Base-by-base conservation (phyloP, 2,797 vertebrate genomes). In the Onychomys torridus region DNA sequence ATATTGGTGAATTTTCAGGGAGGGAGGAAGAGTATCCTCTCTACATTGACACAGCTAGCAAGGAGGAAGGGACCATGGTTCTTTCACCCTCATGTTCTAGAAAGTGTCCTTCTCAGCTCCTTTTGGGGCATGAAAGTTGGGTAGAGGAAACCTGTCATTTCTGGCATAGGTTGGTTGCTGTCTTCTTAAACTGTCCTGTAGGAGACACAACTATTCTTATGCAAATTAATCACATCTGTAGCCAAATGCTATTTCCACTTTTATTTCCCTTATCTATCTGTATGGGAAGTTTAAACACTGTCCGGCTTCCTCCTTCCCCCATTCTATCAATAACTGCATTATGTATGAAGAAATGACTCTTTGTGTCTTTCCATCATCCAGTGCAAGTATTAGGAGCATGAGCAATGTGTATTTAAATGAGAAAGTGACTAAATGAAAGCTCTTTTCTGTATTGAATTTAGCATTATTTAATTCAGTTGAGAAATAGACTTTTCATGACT, bases 361-460 rank as follows among this genome's bases (percentile, higher is more conserved):
- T 34, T 87, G 49, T 63, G 37, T 46, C 40, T 61, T 61, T 21
- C 29, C 2, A 8, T 89, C 52, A 81, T 23, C 91, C 71, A 81
- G 8, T 27, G 46, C 14, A 75, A 75, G 23, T 88, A 79, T 69
- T 69, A 89, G 27, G 73, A 29, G 12, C 34, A 40, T 2, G 57
- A 89, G 21, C 52, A 73, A 61, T 12, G 5, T 27, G 37, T 81
- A 57, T 71, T 85, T 73, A 91, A 96, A 34, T 69, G 90, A 94
- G n/a, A 43, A 94, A 95, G 37, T 65, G 69, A 88, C 82, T 83
- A 86, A 90, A 63, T 89, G 75, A 92, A 94, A 96, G 88, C 29
- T 29, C 29, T 27, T 95, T 95, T 81, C 61, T 84, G 55, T 92
- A 93, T 7, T 94, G 75, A 93, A 71, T 55, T 93, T 83, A 84